Conservation (phyloP, 2,113 vertebrate genomes). For the Thomomys bottae region DNA sequence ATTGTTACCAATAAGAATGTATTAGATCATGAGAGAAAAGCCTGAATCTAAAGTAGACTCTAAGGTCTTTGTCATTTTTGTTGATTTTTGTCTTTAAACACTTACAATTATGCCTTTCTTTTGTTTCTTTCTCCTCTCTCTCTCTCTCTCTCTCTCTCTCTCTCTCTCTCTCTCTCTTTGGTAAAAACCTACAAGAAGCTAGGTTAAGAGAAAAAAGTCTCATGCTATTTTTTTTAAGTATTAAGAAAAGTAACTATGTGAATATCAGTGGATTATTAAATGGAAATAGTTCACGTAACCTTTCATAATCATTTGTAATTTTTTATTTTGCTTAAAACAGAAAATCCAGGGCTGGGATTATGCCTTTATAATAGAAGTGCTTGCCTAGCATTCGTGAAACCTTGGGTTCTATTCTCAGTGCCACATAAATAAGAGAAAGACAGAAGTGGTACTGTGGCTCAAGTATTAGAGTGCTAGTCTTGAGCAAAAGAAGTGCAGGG, state of each 20-base stretch:
- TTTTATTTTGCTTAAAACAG: constrained; percentile 29
- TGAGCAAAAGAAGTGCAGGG: too few species aligned
- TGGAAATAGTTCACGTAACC: constrained; percentile 12
- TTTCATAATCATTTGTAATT: constrained; percentile 1
- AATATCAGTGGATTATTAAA: not conserved
- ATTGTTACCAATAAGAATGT: not conserved
- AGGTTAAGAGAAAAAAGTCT: not conserved
- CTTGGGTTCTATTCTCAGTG: too few species aligned
- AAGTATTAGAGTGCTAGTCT: too few species aligned
- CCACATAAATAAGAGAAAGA: not conserved
- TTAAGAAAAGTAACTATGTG: not conserved
- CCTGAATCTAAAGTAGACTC: not conserved
- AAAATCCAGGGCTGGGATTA: not conserved
- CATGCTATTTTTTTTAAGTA: constrained; percentile 25
- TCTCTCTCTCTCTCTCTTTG: too few species aligned
- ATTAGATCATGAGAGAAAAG: not conserved
- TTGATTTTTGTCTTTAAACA: not conserved
- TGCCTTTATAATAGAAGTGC: too few species aligned
- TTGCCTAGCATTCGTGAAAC: too few species aligned
- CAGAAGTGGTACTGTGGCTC: too few species aligned
- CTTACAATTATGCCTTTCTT: not conserved
- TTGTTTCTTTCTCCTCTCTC: too few species aligned
- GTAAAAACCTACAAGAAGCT: not conserved
- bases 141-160: too few species aligned
- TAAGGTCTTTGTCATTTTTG: constrained; percentile 29